Conservation (phyloP, 2,113 vertebrate species). For the Tauraco erythrolophus region DNA sequence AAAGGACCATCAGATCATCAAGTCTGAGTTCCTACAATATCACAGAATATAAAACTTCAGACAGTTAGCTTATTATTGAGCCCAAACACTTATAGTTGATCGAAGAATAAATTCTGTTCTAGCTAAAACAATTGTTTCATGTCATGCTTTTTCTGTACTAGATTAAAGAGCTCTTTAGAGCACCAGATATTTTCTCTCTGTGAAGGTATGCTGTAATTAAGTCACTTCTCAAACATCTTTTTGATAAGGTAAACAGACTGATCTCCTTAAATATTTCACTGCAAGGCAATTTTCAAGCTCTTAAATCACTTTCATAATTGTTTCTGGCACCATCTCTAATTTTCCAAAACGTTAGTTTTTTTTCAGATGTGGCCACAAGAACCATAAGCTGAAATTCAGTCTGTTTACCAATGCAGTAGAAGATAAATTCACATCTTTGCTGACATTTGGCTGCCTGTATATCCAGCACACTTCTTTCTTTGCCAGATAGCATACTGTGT, state of each 20-base stretch:
- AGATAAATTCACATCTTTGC: neutral
- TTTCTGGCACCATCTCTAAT: conserved; percentile 51
- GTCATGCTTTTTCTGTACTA: neutral
- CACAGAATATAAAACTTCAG: conserved; percentile 9
- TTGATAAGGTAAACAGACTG: conserved; percentile 51
- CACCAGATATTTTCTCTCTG: conserved; percentile 14
- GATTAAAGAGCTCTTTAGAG: conserved; percentile 25
- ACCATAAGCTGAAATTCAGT: conserved; percentile 12
- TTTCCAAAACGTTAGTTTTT: neutral
- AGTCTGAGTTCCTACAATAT: neutral
- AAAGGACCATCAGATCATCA: conserved; percentile 6
- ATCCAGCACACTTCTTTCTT: neutral
- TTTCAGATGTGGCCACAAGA: conserved; percentile 34
- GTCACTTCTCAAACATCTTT: conserved; percentile 54
- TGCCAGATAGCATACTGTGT: neutral
- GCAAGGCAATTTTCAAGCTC: conserved; percentile 51
- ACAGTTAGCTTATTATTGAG: neutral
- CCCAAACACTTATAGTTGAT: neutral
- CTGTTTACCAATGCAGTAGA: neutral
- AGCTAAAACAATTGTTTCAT: neutral
- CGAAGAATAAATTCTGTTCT: conserved; percentile 16
- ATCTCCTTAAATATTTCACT: conserved; percentile 61
- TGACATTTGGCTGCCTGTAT: neutral
- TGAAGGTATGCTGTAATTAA: conserved; percentile 54
- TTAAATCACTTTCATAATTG: conserved; percentile 39